A percentile compares a stretch with the other conserved stretches of the same genome.
These are phyloP conservation scores for Lycaon pictus DNA, from an alignment of 2,113 vertebrate species.

Conservation along the genomic window DNA sequence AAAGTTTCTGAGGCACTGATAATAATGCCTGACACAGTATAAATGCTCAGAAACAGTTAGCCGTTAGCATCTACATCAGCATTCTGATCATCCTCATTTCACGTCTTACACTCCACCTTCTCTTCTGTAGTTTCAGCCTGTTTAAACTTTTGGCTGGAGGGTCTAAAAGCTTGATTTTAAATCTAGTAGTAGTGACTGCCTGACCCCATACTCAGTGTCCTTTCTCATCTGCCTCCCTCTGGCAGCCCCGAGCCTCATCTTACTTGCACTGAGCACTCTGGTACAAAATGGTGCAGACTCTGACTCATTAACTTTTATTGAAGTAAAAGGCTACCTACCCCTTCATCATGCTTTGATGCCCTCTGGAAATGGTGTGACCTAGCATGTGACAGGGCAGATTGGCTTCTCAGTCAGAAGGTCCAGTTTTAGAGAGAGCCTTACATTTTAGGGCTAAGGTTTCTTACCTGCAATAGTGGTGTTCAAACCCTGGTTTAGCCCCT, in stretches of 20 bases:
- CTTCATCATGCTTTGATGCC: background rate
- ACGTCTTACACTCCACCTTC: background rate
- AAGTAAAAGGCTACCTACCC: background rate
- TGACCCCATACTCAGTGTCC: fast-evolving
- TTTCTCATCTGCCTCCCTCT: background rate
- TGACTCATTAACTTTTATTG: background rate
- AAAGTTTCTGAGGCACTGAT: background rate
- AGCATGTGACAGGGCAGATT: background rate
- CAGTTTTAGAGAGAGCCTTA: background rate
- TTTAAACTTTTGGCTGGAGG: background rate
- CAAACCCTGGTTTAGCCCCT: background rate
- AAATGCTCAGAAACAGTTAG: background rate
- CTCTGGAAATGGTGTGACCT: background rate
- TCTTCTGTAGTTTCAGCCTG: background rate
- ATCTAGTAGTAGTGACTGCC: background rate
- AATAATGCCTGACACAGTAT: background rate
- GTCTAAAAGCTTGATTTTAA: background rate
- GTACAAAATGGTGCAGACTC: background rate
- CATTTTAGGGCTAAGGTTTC: background rate
- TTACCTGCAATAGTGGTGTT: background rate
- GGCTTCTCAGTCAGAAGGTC: background rate
- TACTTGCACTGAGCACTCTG: background rate
- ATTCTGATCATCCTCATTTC: background rate
- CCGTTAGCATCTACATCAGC: background rate
- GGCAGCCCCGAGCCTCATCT: background rate